These are phyloP conservation scores for Alcedo atthis DNA, from an alignment of 2,797 vertebrate species.

Conservation along the genomic window DNA sequence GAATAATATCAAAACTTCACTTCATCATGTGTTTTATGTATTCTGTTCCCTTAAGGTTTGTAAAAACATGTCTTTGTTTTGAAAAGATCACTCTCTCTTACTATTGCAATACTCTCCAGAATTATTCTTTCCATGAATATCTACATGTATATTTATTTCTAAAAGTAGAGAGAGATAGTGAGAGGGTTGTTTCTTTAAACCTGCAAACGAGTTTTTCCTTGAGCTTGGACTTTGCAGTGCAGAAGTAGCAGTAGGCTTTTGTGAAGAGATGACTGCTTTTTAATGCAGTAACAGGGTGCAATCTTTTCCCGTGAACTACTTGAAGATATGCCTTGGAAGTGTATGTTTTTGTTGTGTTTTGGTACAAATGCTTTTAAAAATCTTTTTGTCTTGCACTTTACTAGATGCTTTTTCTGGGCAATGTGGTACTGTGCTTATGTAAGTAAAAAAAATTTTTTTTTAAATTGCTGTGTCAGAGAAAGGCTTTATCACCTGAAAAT, in stretches of 20 bases:
- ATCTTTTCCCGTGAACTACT: not conserved
- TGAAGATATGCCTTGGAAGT: not conserved
- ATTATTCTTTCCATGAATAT: not conserved
- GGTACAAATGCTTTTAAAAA: not conserved
- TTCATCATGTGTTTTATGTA: not conserved
- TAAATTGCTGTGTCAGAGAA: not conserved
- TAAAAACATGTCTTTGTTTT: not conserved
- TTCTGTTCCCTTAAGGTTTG: not conserved
- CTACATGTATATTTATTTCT: not conserved
- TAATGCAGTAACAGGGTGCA: not conserved
- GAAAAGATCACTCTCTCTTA: not conserved
- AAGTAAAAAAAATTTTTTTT: not conserved
- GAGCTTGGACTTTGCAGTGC: not conserved
- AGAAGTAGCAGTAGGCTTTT: not conserved
- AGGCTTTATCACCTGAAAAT: slow-evolving; percentile 37
- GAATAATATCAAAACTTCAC: not conserved
- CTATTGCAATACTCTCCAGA: not conserved
- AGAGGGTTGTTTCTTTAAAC: not conserved
- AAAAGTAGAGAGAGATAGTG: not conserved
- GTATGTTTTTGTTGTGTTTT: not conserved
- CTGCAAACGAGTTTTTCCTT: not conserved
- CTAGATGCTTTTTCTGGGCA: not conserved
- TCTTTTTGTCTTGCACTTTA: not conserved
- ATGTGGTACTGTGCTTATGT: not conserved
- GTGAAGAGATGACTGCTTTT: not conserved